Percentiles rank a stretch among this genome's conserved stretches.
Evolutionary conservation across 2,113 vertebrate genomes (phyloP).

Genomic region (Phylloscopus whistleri): DNA sequence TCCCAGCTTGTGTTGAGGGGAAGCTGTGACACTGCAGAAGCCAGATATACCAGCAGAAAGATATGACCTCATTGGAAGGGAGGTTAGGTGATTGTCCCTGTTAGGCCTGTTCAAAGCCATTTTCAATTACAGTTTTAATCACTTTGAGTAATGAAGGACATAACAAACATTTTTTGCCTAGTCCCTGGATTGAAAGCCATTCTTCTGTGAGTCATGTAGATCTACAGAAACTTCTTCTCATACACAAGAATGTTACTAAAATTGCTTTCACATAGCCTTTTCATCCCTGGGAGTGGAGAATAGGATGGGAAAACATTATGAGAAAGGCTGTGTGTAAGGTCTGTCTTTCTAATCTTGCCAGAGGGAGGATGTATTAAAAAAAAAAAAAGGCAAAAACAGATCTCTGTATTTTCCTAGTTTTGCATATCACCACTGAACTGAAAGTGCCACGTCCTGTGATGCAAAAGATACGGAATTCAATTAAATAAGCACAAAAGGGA

Average conservation of each 20-base stretch:
- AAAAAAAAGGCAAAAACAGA: accelerated
- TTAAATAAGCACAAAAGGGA: background rate
- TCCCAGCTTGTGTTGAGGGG: background rate
- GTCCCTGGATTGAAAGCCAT: background rate
- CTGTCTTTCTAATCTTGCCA: background rate
- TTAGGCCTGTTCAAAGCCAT: background rate
- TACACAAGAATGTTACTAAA: background rate
- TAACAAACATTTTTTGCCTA: background rate
- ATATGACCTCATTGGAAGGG: background rate
- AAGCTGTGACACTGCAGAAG: background rate
- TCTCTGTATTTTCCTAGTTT: background rate
- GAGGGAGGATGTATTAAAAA: background rate
- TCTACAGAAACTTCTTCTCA: background rate
- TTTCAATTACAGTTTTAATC: background rate
- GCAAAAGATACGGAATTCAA: background rate
- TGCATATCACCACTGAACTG: background rate
- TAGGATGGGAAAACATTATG: background rate
- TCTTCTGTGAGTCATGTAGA: background rate
- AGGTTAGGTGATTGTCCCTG: background rate
- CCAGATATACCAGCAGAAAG: background rate
- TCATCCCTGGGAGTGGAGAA: background rate
- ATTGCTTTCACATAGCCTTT: background rate
- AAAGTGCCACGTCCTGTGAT: background rate
- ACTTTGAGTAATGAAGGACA: background rate
- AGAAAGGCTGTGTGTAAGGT: background rate